Base-by-base conservation (phyloP, 2,888 invertebrate genomes). In the Eutolmus rufibarbis region DNA sequence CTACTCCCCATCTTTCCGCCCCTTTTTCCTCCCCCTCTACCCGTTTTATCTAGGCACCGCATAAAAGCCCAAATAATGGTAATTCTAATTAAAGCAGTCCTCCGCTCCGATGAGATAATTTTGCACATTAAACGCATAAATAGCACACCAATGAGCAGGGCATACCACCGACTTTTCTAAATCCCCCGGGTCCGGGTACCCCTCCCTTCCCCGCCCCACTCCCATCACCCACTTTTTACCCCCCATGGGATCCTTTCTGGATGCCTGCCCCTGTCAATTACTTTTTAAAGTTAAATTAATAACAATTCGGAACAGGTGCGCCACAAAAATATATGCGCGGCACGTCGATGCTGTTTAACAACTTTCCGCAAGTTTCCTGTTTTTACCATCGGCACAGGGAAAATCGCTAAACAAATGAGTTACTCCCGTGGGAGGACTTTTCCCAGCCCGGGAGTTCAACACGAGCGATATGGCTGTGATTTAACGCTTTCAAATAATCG, bases 271-370 rank as follows among this genome's bases (percentile, higher is more conserved):
- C 1, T 43, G 78, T 78, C 78, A 78, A 78, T 78, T 78, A 78
- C 78, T 78, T 78, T 78, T 78, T 78, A 78, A 78, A 78, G 19
- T 78, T 28, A 78, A 78, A 78, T 78, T 78, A 78, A 78, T 43
- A 78, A 43, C 78, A 78, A 78, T 78, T 78, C 23, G 43, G 78
- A 78, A 37, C 78, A 78, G 43, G 23, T 78, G 78, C 40, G 37
- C 46, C 46, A n/a, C 43, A 40, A 40, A 78, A 76, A 76, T 37
- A 37, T 76, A 76, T 76, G 76, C 37, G 37, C 34, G 37, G 34
- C 37, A 76, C 76, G 76, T 76, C 76, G 76, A 76, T 76, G 37
- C 76, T 66, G 66, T 66, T 66, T 66, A 66, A 66, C 66, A 66
- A 66, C 66, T 66, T 66, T 66, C 66, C 66, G 66, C 66, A 66